A percentile compares a stretch with the other conserved stretches of the same genome.
phyloP scores from a whole-genome alignment of 2,113 vertebrate genomes.

The Alligator sinensis region DNA sequence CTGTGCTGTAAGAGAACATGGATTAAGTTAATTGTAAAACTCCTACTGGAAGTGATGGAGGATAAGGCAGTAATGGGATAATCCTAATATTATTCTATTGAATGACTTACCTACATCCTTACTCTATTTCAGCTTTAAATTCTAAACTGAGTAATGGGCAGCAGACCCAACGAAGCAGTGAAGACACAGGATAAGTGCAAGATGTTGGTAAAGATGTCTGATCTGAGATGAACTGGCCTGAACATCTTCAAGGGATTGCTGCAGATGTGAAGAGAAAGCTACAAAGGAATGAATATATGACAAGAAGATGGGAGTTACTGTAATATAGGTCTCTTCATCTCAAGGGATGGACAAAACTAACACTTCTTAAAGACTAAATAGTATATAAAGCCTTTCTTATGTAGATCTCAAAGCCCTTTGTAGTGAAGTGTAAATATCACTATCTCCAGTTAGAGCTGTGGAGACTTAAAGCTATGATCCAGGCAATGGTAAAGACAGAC shows the following conservation, averaged over 20 bases:
- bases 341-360: background rate
- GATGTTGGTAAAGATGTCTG: background rate
- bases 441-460: background rate
- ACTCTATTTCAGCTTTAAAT: background rate
- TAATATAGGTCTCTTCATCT: background rate
- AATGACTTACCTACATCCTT: background rate
- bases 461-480: background rate
- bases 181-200: background rate
- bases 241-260: background rate
- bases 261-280: background rate
- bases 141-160: background rate
- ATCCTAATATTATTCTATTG: background rate
- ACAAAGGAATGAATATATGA: background rate
- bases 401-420: background rate
- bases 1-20: background rate
- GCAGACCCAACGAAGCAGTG: background rate
- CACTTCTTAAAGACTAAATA: background rate
- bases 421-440: background rate
- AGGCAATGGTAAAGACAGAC: background rate
- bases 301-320: background rate
- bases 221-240: background rate
- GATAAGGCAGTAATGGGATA: background rate
- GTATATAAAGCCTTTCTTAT: background rate
- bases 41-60: background rate
- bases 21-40: conserved; percentile 16